Conservation (phyloP, 2,113 vertebrate genomes). For the Seriola rivoliana region DNA sequence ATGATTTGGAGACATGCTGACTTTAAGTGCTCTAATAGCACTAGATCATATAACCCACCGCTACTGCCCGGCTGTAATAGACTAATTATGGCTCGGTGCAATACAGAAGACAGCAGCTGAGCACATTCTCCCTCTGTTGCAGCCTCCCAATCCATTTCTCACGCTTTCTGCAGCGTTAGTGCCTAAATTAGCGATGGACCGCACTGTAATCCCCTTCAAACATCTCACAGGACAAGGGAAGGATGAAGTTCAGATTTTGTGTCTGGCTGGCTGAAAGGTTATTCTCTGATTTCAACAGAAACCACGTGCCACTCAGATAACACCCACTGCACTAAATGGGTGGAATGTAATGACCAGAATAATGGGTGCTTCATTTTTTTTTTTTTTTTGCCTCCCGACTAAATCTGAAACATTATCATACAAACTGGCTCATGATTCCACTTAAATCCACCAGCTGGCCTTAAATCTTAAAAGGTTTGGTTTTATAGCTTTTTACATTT, state of each 20-base stretch:
- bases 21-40: slow-evolving; percentile 74
- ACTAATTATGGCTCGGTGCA: slow-evolving; percentile 67
- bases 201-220: slow-evolving; percentile 35
- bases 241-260: slow-evolving; percentile 30
- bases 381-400: not conserved
- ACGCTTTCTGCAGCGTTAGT: slow-evolving; percentile 49
- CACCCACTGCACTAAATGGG: slow-evolving; percentile 14
- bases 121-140: slow-evolving; percentile 42
- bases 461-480: slow-evolving; percentile 15
- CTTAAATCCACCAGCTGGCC: slow-evolving; percentile 4
- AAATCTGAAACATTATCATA: slow-evolving; percentile 42
- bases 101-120: slow-evolving; percentile 60
- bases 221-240: slow-evolving; percentile 22
- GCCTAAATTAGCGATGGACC: slow-evolving; percentile 35
- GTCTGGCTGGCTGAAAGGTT: slow-evolving; percentile 12
- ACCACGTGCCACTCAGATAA: slow-evolving; percentile 16
- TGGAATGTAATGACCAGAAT: slow-evolving; percentile 39
- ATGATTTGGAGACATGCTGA: slow-evolving; percentile 62
- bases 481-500: slow-evolving; percentile 9
- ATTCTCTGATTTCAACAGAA: slow-evolving; percentile 23
- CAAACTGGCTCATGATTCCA: slow-evolving; percentile 32
- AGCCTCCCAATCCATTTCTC: slow-evolving; percentile 62
- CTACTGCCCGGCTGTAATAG: slow-evolving; percentile 66
- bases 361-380: slow-evolving; percentile 3
- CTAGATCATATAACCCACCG: slow-evolving; percentile 68